Base-by-base conservation (phyloP, 2,888 invertebrate genomes). In the Fragum fragum region DNA sequence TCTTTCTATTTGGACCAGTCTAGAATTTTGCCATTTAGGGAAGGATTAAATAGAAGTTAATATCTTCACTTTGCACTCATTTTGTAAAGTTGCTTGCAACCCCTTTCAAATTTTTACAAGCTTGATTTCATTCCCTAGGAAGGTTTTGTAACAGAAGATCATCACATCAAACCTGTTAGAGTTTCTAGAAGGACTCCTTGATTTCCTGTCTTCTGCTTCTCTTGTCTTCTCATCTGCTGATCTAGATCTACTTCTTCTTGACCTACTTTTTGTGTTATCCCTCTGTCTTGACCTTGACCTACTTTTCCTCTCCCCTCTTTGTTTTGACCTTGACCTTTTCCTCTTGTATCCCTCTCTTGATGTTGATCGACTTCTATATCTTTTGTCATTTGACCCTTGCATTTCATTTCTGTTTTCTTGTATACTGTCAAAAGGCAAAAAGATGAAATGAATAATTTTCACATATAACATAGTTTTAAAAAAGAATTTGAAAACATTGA, bases 141-240 rank as follows among this genome's bases (percentile, higher is more conserved):
- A n/a, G n/a, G n/a, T n/a, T n/a, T n/a, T n/a, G n/a, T n/a, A n/a
- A n/a, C n/a, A n/a, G n/a, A n/a, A n/a, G n/a, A n/a, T n/a, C n/a
- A n/a, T n/a, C n/a, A n/a, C n/a, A n/a, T n/a, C n/a, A n/a, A n/a
- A 47, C 39, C 63, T 73, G 39, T 75, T 76, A 16, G 71, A 69
- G 26, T 81, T 77, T 32, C 74, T 72, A 26, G 70, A 70, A 55
- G 39, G 42, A 71, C 77, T 71, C 39, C 76, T 42, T 21, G 59
- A 71, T 14, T 42, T 55, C 28, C 26, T 42, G 52, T 55, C 55
- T 69, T 3, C 55, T 70, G 57, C 18, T 39, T 68, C 53, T 36
- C 42, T 55, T 28, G 28, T 0, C n/a, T 53, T n/a, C 55, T 14
- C 9, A 66, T 21, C 61, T 53, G 18, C 47, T 78, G 36, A 73